Conservation (phyloP, 2,113 vertebrate species). For the Eleginops maclovinus region DNA sequence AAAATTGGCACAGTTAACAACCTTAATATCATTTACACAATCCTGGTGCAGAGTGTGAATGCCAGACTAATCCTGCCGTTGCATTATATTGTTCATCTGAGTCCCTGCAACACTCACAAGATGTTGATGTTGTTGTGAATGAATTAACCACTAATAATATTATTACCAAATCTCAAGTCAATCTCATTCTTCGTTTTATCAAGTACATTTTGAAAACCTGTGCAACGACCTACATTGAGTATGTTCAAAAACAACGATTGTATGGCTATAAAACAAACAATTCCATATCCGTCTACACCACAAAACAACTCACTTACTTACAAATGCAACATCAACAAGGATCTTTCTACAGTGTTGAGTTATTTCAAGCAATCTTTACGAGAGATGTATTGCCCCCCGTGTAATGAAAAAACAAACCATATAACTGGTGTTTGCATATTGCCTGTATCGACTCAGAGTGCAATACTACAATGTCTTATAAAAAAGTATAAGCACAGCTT, state of each 20-base stretch:
- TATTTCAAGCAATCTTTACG: background rate
- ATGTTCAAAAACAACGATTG: too few species aligned
- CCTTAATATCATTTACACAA: conserved; percentile 79
- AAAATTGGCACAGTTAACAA: conserved; percentile 7
- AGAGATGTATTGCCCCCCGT: background rate
- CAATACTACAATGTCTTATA: background rate
- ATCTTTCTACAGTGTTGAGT: background rate
- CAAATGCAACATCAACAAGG: background rate
- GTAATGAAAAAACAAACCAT: background rate
- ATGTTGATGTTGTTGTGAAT: conserved; percentile 75
- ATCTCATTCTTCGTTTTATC: conserved; percentile 30
- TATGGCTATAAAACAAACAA: too few species aligned
- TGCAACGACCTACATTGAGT: background rate
- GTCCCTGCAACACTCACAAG: conserved; percentile 66
- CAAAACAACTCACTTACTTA: background rate
- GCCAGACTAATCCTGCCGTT: conserved; percentile 84
- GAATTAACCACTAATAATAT: conserved; percentile 72
- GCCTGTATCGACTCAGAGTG: background rate
- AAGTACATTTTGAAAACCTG: conserved; percentile 8
- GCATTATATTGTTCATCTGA: conserved; percentile 82
- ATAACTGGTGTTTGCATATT: background rate
- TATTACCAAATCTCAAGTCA: conserved; percentile 21
- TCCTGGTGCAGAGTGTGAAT: conserved; percentile 72
- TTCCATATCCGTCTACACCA: background rate
- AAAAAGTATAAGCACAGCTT: background rate